Base-by-base conservation (phyloP, 2,797 vertebrate genomes). In the Sebastes steindachneri region DNA sequence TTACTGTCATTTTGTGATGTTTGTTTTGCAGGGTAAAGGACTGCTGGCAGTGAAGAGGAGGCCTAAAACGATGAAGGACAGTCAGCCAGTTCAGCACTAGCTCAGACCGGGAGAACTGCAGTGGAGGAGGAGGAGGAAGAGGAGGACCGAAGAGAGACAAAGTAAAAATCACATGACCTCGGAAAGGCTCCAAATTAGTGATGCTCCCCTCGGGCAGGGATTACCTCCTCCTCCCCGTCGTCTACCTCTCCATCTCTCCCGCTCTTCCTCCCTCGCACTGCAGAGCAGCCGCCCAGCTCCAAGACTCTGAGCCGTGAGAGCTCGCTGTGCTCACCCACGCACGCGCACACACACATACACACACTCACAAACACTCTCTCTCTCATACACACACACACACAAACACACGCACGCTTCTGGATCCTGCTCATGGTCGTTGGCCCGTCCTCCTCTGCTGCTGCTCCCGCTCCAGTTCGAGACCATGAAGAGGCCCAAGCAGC, bases 401-500 rank as follows among this genome's bases (percentile, higher is more conserved):
- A 31, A 41, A 45, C 75, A 73, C 60, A 74, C 82, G 60, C 37
- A 75, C 67, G 2, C 60, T 48, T 65, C 58, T 68, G 84, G 68
- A 72, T 91, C 78, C 86, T 19, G 85, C 93, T 92, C 91, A 95
- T 95, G 95, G 90, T 94, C 77, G 73, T 92, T 91, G 90, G 88
- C 85, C 89, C 89, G 86, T 68, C 80, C 77, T 86, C 86, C 81
- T 87, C 92, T 67, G 85, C 90, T 84, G 84, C 91, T 88, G 77
- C 83, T 80, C 80, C 74, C 23, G 68, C 86, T 88, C 82, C 48
- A 85, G 79, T 86, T 25, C 77, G 57, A 75, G 63, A 86, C 83
- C 91, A 97, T 97, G 97, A 97, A 96, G 92, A 95, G 74, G 90
- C 95, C 96, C 90, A 93, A 94, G n/a, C 89, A 92, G 81, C 94